Evolutionary conservation across 2,113 vertebrate species (phyloP).

Genomic region (Hiodon alosoides): DNA sequence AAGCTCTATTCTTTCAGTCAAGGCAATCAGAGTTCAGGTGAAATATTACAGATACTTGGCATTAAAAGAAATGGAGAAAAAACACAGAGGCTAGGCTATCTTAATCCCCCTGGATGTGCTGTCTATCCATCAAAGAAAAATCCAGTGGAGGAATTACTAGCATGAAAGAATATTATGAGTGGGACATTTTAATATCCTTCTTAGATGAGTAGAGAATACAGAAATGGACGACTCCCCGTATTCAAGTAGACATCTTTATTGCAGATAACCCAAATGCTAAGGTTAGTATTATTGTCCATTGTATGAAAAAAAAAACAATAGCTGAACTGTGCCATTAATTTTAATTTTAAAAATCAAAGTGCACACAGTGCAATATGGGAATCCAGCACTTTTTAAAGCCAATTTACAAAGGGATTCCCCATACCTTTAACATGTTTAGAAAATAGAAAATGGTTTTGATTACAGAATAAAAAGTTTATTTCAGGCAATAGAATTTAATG

Average conservation of each 20-base stretch:
- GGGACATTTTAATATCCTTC: slow-evolving; percentile 48
- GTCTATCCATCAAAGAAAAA: slow-evolving; percentile 47
- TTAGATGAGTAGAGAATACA: slow-evolving; percentile 15
- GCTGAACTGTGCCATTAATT: not conserved
- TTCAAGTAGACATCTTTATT: slow-evolving; percentile 29
- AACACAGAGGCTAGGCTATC: slow-evolving; percentile 48
- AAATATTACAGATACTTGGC: slow-evolving; percentile 49
- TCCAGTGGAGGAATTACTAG: slow-evolving; percentile 51
- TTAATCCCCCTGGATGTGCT: slow-evolving; percentile 52
- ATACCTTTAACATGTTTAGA: too few relatives aligned
- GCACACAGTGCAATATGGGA: not conserved
- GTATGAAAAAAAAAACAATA: not conserved
- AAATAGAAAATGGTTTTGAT: too few relatives aligned
- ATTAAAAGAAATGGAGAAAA: slow-evolving; percentile 60
- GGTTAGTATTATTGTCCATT: not conserved
- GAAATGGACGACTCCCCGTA: slow-evolving; percentile 30
- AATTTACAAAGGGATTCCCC: too few relatives aligned
- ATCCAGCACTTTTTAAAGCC: not conserved
- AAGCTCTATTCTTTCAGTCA: slow-evolving; percentile 27
- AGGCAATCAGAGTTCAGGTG: slow-evolving; percentile 44
- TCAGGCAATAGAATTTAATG: too few relatives aligned
- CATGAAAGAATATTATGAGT: slow-evolving; percentile 40
- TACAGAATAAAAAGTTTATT: not conserved
- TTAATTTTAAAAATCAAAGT: not conserved
- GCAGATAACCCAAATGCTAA: slow-evolving; percentile 17